Evolutionary conservation across 2,888 invertebrate species (phyloP).

Genomic region (Plebejus argus): DNA sequence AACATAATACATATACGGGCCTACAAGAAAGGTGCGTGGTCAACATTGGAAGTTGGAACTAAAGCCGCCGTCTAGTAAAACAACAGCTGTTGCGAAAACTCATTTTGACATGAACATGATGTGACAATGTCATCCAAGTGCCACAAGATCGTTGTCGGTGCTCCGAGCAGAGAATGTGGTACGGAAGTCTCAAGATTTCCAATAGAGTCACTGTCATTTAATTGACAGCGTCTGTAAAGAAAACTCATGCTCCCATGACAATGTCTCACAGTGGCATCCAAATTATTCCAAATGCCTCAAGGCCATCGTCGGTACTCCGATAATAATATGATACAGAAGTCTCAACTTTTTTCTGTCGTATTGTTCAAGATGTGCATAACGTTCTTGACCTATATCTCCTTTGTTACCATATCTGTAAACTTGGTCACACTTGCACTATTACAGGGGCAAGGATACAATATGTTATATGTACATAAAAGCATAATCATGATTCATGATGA

Average conservation of each 20-base stretch:
- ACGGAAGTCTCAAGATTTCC: too few relatives aligned
- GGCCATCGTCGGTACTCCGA: too few relatives aligned
- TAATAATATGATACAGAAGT: background rate
- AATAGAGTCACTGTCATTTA: background rate
- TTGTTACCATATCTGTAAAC: background rate
- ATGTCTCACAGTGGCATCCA: too few relatives aligned
- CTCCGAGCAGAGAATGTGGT: too few relatives aligned
- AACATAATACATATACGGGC: too few relatives aligned
- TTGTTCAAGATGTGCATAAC: background rate
- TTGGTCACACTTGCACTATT: background rate
- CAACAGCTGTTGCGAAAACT: background rate
- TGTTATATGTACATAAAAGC: background rate
- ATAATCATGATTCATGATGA: background rate
- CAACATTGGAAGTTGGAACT: background rate
- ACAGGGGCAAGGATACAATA: background rate
- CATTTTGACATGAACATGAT: background rate
- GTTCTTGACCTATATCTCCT: background rate
- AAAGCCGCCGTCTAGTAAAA: background rate
- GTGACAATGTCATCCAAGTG: too few relatives aligned
- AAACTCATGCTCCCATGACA: too few relatives aligned
- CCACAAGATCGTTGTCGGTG: too few relatives aligned
- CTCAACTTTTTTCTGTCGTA: background rate
- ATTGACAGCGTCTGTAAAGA: too few relatives aligned
- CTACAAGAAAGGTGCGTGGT: background rate
- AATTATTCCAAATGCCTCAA: too few relatives aligned